These are phyloP conservation scores for Apoda limacodes DNA, from an alignment of 2,888 invertebrate species.

Conservation along the genomic window DNA sequence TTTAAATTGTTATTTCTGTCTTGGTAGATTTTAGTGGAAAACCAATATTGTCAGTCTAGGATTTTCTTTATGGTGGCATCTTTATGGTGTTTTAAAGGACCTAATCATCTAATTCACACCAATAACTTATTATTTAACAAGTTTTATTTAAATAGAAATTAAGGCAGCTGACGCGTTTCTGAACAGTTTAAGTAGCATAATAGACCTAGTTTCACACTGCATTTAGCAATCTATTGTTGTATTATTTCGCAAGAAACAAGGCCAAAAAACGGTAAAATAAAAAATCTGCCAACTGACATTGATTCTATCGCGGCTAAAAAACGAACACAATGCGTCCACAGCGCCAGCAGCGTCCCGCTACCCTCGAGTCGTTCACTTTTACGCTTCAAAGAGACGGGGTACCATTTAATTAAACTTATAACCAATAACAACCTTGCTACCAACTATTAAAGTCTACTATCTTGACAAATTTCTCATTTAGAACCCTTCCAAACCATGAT, in stretches of 20 bases:
- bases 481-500: slow-evolving; percentile 36
- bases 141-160: no score
- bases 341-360: slow-evolving; percentile 51
- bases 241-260: slow-evolving; percentile 31
- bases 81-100: no score
- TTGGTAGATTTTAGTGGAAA: no score
- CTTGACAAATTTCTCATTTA: no score
- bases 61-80: no score
- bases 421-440: slow-evolving; percentile 22
- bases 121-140: no score
- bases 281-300: slow-evolving; percentile 70
- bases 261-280: slow-evolving; percentile 67
- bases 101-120: no score
- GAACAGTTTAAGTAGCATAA: no score
- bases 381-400: slow-evolving; percentile 30
- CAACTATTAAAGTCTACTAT: no score
- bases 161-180: no score
- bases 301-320: slow-evolving; percentile 60
- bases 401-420: slow-evolving; percentile 11
- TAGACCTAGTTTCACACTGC: not conserved
- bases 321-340: slow-evolving; percentile 34
- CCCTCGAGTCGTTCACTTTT: slow-evolving; percentile 37
- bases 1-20: no score
- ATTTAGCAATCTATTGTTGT: not conserved
- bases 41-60: no score